phyloP scores from a whole-genome alignment of 2,888 invertebrate genomes.

The Drosophila setosimentum region DNA sequence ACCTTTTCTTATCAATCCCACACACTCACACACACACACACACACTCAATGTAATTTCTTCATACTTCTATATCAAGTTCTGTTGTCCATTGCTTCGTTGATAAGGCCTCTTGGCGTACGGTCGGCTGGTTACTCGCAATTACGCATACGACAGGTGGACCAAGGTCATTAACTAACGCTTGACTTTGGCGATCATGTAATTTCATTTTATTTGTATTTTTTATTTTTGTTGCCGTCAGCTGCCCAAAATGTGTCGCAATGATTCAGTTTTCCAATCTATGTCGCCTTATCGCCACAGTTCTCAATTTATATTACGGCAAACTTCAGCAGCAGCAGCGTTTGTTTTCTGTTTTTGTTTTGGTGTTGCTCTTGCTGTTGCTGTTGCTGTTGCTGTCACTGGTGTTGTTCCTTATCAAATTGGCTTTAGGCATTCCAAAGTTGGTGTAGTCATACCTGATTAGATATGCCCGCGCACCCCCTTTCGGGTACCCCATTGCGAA shows the following conservation, averaged over 20 bases:
- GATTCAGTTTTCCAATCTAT: conserved; percentile 67
- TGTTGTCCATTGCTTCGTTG: conserved; percentile 37
- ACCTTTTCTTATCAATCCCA: conserved; percentile 37
- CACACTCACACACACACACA: neutral
- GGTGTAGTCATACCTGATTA: conserved; percentile 45
- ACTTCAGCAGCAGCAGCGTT: conserved; percentile 26
- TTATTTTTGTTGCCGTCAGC: conserved; percentile 14
- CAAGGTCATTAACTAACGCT: conserved; percentile 77
- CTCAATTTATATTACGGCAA: conserved; percentile 33
- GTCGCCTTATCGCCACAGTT: conserved; percentile 39
- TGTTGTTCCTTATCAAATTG: conserved; percentile 46
- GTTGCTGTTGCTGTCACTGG: conserved; percentile 28
- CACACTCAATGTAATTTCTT: conserved; percentile 31
- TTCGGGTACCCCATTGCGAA: conserved; percentile 19
- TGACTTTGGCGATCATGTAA: conserved; percentile 53
- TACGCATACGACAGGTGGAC: conserved; percentile 77
- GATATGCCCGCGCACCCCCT: conserved; percentile 59
- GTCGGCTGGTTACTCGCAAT: conserved; percentile 29
- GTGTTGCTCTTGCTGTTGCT: conserved; percentile 17
- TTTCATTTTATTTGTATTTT: neutral
- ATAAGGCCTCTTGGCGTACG: conserved; percentile 37
- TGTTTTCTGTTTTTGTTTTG: conserved; percentile 37
- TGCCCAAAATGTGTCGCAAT: conserved; percentile 61
- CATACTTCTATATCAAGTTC: conserved; percentile 41
- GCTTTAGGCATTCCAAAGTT: conserved; percentile 74